phyloP scores from a whole-genome alignment of 2,797 vertebrate genomes.

The Caiman crocodilus region DNA sequence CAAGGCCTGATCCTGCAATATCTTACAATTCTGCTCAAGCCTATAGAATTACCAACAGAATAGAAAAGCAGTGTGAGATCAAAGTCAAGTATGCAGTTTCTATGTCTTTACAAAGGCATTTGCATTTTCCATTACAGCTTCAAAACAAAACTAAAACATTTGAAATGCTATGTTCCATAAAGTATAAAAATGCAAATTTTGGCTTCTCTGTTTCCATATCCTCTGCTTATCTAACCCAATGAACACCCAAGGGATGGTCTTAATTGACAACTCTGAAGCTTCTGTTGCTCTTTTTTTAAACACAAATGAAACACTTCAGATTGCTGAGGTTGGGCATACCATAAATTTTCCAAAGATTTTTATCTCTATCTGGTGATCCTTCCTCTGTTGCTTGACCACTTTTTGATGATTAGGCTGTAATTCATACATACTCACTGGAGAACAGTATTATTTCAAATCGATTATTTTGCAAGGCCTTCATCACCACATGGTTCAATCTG shows the following conservation, averaged over 20 bases:
- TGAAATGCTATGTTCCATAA: not conserved
- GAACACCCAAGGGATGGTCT: not conserved
- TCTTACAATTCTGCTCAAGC: too few species aligned
- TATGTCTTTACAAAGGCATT: not conserved
- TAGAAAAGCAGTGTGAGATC: not conserved
- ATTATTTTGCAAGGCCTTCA: slow-evolving; percentile 25
- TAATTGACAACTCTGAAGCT: not conserved
- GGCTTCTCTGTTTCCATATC: not conserved
- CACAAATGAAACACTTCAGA: not conserved
- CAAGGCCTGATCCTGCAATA: too few species aligned
- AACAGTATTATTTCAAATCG: slow-evolving; percentile 20
- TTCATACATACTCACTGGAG: not conserved
- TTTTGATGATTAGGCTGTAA: slow-evolving; percentile 43
- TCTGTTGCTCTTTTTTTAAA: not conserved
- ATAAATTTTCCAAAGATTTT: slow-evolving; percentile 6
- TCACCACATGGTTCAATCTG: slow-evolving; percentile 40
- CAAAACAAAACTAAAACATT: not conserved
- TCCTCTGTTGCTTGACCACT: slow-evolving; percentile 55
- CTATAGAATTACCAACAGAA: too few species aligned
- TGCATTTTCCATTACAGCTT: not conserved
- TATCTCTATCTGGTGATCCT: slow-evolving; percentile 56
- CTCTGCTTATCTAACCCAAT: accelerated
- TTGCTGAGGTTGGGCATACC: slow-evolving; percentile 20
- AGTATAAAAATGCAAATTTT: not conserved
- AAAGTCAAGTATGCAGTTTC: not conserved